Evolutionary conservation across 2,888 invertebrate species (phyloP).

Genomic region (Latheticus oryzae): DNA sequence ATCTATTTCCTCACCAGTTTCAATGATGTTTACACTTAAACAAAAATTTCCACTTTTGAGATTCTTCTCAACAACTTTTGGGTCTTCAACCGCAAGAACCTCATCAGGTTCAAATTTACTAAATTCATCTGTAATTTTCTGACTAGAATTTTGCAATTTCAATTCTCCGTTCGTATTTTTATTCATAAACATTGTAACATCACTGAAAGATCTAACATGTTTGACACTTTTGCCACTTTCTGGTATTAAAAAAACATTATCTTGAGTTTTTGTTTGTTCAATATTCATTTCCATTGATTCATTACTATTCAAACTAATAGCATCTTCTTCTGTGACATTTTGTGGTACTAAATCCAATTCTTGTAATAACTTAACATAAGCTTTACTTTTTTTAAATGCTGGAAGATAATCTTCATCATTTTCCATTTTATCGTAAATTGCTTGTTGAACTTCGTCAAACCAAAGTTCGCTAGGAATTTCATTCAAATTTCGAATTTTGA

Average conservation of each 20-base stretch:
- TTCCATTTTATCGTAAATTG: constrained; percentile 73
- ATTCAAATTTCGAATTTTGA: constrained; percentile 70
- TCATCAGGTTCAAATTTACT: constrained; percentile 30
- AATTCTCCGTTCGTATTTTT: constrained; percentile 38
- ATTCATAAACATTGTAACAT: constrained; percentile 56
- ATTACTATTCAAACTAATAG: constrained; percentile 69
- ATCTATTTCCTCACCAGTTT: constrained; percentile 67
- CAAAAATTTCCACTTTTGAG: constrained; percentile 60
- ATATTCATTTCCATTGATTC: constrained; percentile 66
- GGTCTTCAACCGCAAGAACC: constrained; percentile 42
- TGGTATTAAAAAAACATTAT: constrained; percentile 46
- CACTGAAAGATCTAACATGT: constrained; percentile 63
- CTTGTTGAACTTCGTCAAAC: constrained; percentile 86
- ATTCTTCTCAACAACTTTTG: constrained; percentile 48
- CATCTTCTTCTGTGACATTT: constrained; percentile 69
- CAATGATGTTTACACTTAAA: constrained; percentile 73
- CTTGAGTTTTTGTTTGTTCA: constrained; percentile 38
- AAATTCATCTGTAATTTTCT: constrained; percentile 40
- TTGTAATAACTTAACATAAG: constrained; percentile 77
- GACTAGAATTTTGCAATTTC: constrained; percentile 39
- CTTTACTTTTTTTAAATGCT: constrained; percentile 74
- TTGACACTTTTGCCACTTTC: constrained; percentile 57
- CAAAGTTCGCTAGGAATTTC: constrained; percentile 77
- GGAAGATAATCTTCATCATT: constrained; percentile 73
- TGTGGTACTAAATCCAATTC: constrained; percentile 78